Evolutionary conservation across 2,113 vertebrate species (phyloP).

Genomic region (Eulacestoma nigropectus): DNA sequence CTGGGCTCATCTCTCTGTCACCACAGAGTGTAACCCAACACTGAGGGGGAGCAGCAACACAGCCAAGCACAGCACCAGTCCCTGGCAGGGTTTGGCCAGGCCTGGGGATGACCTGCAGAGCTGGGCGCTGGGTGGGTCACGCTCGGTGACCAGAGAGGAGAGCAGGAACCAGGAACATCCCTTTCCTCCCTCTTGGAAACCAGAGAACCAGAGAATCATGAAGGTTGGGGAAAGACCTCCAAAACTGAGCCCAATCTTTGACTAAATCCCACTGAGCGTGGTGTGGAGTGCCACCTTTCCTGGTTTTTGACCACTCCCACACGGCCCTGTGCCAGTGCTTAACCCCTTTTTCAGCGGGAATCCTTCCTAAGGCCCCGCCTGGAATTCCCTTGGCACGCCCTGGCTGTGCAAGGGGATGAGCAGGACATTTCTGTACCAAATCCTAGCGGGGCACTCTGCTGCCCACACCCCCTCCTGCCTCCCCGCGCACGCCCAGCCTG

Average conservation of each 20-base stretch:
- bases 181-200: background rate
- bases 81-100: background rate
- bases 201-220: background rate
- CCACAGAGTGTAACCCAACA: too few relatives aligned
- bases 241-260: background rate
- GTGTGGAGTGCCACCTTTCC: too few relatives aligned
- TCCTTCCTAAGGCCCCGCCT: too few relatives aligned
- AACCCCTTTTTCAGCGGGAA: background rate
- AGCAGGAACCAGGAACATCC: background rate
- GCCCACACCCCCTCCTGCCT: background rate
- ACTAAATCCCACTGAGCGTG: background rate
- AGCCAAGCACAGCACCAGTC: background rate
- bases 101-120: background rate
- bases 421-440: accelerated
- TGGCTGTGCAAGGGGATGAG: background rate
- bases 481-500: background rate
- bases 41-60: background rate
- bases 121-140: accelerated
- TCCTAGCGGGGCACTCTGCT: background rate
- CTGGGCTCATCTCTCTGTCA: too few relatives aligned
- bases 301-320: background rate
- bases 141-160: background rate
- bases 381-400: background rate
- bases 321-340: background rate
- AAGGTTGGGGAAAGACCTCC: background rate